phyloP scores from a whole-genome alignment of 2,888 invertebrate species.

The Phengaris alcon region DNA sequence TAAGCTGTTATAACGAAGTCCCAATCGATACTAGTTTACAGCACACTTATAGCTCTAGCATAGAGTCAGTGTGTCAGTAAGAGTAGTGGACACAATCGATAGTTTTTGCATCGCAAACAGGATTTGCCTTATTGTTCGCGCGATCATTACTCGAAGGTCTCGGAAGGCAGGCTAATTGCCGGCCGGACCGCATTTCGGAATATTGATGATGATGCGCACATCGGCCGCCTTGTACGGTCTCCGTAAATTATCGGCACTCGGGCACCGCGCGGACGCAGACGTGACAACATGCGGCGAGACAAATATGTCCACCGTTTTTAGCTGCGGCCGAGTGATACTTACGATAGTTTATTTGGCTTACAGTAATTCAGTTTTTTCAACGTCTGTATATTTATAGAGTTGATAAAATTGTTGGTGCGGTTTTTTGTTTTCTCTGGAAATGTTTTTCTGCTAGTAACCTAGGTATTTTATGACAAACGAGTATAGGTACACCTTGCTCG shows the following conservation, averaged over 20 bases:
- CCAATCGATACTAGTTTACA: neutral
- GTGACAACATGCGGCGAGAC: conserved; percentile 74
- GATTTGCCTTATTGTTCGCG: conserved; percentile 69
- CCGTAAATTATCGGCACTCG: conserved; percentile 68
- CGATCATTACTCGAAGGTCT: conserved; percentile 69
- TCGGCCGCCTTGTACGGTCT: conserved; percentile 73
- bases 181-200: conserved; percentile 76
- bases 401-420: conserved; percentile 9
- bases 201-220: conserved; percentile 79
- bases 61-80: conserved; percentile 7
- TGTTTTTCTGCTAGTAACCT: neutral
- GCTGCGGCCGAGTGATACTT: conserved; percentile 57
- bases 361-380: conserved; percentile 33
- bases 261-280: conserved; percentile 68
- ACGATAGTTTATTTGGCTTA: conserved; percentile 47
- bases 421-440: conserved; percentile 20
- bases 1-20: neutral
- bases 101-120: conserved; percentile 48
- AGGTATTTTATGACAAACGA: conserved; percentile 1
- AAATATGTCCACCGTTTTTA: conserved; percentile 72
- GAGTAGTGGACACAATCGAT: neutral
- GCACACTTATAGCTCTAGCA: neutral
- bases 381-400: conserved; percentile 29
- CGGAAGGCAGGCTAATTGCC: conserved; percentile 78
- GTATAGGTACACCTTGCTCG: conserved; percentile 1